Evolutionary conservation across 2,888 invertebrate species (phyloP), one percentile per base, ranked within the genome.

Genomic region (Volucella zonaria): DNA sequence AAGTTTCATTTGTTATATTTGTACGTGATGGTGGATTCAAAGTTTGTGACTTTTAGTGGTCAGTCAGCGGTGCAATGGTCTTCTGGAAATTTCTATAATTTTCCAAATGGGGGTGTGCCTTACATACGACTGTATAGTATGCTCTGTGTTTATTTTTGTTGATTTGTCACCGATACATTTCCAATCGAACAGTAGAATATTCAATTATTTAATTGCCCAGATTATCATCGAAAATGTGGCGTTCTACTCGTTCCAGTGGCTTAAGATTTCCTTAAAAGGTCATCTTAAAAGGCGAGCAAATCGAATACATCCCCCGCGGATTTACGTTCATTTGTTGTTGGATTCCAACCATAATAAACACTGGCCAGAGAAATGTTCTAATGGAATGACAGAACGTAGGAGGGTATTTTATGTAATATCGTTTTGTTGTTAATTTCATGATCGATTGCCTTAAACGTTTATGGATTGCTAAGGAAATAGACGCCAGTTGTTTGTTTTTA

Each of bases 181-280:
- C 31, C 54, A 23, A 38, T 38, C 12, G 31, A 31, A 31, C 31
- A 31, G 6, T 31, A 31, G 31, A 6, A 31, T 8, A 49, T n/a
- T 49, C 14, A 49, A 49, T 14, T 49, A 14, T 14, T 15, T 14
- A 49, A 56, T 12, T n/a, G 31, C 23, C 1, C 23, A 23, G 9
- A 52, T 10, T 15, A 52, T 8, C 18, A 52, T 1, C 9, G 9
- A 56, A 56, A 56, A 62, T 12, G 2, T 49, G 14, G 12, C 1
- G 4, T 15, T 59, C 40, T 15, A 45, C 9, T 47, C 59, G 59
- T 59, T 71, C 14, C 71, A 59, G n/a, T 71, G 59, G 51, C 49
- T 71, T 23, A 14, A 23, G 59, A 51, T 51, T 51, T 40, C 71
- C 71, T 43, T 71, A 71, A 9, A 71, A 71, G 71, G 71, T 3